Evolutionary conservation across 2,113 vertebrate genomes (phyloP).

Genomic region (Oophaga pumilio): DNA sequence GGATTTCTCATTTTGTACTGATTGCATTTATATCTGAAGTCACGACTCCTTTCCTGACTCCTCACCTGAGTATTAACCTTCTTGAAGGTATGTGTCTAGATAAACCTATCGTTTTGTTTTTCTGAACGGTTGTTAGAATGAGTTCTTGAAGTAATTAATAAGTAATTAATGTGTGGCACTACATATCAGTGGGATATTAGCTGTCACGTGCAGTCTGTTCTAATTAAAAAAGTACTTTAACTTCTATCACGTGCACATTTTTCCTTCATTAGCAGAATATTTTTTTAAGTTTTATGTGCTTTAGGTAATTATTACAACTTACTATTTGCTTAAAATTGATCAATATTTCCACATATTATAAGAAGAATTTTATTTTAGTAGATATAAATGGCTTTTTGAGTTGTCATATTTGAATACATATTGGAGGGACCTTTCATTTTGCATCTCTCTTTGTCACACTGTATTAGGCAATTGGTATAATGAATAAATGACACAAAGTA

Average conservation of each 20-base stretch:
- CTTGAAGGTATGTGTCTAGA: neutral
- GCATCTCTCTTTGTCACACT: too few species aligned
- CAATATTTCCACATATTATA: neutral
- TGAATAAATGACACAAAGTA: too few species aligned
- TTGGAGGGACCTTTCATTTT: too few species aligned
- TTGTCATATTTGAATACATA: too few species aligned
- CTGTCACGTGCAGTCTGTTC: neutral
- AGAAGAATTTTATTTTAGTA: neutral
- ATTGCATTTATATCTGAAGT: constrained; percentile 39
- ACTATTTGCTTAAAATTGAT: neutral
- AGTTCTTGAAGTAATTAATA: neutral
- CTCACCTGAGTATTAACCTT: constrained; percentile 33
- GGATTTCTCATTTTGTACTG: constrained; percentile 13
- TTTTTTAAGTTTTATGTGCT: neutral
- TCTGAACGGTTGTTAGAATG: neutral
- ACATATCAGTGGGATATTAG: neutral
- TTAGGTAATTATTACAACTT: neutral
- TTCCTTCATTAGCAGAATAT: neutral
- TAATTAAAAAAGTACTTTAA: neutral
- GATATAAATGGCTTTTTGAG: too few species aligned
- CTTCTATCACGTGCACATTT: neutral
- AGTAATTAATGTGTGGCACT: neutral
- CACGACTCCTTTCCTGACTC: constrained; percentile 28
- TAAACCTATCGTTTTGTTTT: constrained; percentile 23
- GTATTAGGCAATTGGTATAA: too few species aligned